Percentiles rank a stretch among this genome's conserved stretches.
Conservation (phyloP, 2,888 invertebrate species). For the Conus canariensis region DNA sequence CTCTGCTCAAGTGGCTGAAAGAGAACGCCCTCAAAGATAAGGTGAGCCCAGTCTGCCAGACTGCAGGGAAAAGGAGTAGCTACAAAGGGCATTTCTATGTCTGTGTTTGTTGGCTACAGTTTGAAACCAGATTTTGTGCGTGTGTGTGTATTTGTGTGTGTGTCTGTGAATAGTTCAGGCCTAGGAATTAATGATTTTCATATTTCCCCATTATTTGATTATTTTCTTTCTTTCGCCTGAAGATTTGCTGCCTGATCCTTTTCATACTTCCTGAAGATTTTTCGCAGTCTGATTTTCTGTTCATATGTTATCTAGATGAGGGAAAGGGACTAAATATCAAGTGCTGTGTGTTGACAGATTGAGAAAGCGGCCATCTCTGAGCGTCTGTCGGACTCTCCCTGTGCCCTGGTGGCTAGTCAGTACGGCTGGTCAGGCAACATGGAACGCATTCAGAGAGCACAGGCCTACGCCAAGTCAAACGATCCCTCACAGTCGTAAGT, state of each 20-base stretch:
- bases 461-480: conserved; percentile 83
- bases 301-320: background rate
- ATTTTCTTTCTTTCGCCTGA: no score
- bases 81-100: background rate
- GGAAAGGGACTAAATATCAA: no score
- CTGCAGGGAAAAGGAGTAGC: background rate
- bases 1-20: conserved; percentile 93
- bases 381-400: conserved; percentile 93
- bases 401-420: conserved; percentile 96
- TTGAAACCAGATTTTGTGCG: no score
- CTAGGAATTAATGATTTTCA: no score
- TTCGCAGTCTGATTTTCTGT: no score
- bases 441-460: conserved; percentile 93
- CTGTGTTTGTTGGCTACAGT: background rate
- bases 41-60: conserved; percentile 78
- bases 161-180: no score
- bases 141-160: no score
- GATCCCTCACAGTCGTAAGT: conserved; percentile 83
- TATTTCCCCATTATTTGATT: no score
- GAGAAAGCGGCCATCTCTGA: conserved; percentile 92
- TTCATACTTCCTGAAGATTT: no score
- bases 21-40: conserved; percentile 89
- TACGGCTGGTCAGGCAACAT: conserved; percentile 99
- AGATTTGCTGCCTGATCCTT: no score
- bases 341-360: conserved; percentile 78